Evolutionary conservation across 2,797 vertebrate species (phyloP).

Genomic region (Rhadinocentrus ornatus): DNA sequence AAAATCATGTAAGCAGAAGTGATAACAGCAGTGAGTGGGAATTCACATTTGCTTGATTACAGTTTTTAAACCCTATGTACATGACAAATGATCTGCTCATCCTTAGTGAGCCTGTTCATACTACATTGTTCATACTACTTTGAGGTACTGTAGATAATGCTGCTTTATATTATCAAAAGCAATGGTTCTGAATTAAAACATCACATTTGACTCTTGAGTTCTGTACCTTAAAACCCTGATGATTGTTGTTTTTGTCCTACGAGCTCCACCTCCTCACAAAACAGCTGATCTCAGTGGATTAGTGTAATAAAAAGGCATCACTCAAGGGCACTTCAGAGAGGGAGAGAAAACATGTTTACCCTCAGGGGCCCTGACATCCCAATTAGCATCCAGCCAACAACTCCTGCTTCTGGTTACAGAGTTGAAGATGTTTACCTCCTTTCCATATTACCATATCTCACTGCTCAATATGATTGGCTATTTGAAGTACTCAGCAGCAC

Average conservation of each 20-base stretch:
- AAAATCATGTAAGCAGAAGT: slow-evolving; percentile 34
- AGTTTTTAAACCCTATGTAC: slow-evolving; percentile 56
- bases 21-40: slow-evolving; percentile 1
- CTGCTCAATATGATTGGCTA: neutral
- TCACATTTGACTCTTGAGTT: slow-evolving; percentile 22
- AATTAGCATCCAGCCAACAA: slow-evolving; percentile 26
- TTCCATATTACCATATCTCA: neutral
- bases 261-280: neutral
- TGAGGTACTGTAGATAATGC: slow-evolving; percentile 53
- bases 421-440: slow-evolving; percentile 2
- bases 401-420: slow-evolving; percentile 21
- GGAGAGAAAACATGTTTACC: slow-evolving; percentile 14
- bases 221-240: neutral
- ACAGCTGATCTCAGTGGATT: neutral
- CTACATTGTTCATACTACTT: slow-evolving; percentile 52
- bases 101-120: slow-evolving; percentile 60
- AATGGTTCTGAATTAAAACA: slow-evolving; percentile 45
- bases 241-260: neutral
- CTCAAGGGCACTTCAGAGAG: slow-evolving; percentile 15
- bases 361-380: slow-evolving; percentile 30
- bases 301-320: slow-evolving; percentile 5
- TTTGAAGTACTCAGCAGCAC: slow-evolving; percentile 1
- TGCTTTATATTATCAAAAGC: slow-evolving; percentile 36
- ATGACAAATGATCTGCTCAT: slow-evolving; percentile 23
- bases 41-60: slow-evolving; percentile 46